A percentile compares a stretch with the other conserved stretches of the same genome.
Conservation (phyloP, 2,888 invertebrate genomes). For the Lagria hirta region DNA sequence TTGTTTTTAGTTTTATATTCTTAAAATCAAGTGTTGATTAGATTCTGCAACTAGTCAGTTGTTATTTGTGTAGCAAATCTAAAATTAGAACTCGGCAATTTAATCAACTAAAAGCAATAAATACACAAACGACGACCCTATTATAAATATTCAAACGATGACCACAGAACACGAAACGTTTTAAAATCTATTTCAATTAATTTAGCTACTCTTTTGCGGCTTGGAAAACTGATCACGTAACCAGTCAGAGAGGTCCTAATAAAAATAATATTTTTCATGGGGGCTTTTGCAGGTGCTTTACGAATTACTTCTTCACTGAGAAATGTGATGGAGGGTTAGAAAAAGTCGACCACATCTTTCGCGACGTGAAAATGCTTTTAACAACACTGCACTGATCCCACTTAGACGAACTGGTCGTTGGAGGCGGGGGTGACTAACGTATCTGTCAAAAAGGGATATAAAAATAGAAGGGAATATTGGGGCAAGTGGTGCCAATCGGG, state of each 20-base stretch:
- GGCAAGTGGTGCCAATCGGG: too few relatives aligned
- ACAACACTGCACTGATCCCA: constrained; percentile 45
- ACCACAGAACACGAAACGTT: constrained; percentile 13
- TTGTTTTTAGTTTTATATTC: too few relatives aligned
- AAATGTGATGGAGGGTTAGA: constrained; percentile 23
- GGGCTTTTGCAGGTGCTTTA: constrained; percentile 16
- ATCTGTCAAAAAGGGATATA: too few relatives aligned
- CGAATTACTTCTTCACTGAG: constrained; percentile 15
- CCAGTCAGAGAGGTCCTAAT: constrained; percentile 9
- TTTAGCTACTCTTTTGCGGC: constrained; percentile 45
- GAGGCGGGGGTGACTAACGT: too few relatives aligned
- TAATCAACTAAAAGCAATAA: constrained; percentile 23
- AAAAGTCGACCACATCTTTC: constrained; percentile 33
- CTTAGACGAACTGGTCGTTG: constrained; percentile 32
- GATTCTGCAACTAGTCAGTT: too few relatives aligned
- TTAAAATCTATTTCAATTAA: constrained; percentile 43
- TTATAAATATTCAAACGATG: constrained; percentile 23
- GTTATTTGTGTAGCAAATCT: too few relatives aligned
- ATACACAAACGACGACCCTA: constrained; percentile 19
- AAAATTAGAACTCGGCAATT: constrained; percentile 4
- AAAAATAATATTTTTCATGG: constrained; percentile 22
- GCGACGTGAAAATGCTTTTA: constrained; percentile 51
- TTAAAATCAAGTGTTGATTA: too few relatives aligned
- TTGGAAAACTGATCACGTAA: constrained; percentile 35
- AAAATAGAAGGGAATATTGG: too few relatives aligned